phyloP scores from a whole-genome alignment of 2,888 invertebrate species.

The Clunio marinus region DNA sequence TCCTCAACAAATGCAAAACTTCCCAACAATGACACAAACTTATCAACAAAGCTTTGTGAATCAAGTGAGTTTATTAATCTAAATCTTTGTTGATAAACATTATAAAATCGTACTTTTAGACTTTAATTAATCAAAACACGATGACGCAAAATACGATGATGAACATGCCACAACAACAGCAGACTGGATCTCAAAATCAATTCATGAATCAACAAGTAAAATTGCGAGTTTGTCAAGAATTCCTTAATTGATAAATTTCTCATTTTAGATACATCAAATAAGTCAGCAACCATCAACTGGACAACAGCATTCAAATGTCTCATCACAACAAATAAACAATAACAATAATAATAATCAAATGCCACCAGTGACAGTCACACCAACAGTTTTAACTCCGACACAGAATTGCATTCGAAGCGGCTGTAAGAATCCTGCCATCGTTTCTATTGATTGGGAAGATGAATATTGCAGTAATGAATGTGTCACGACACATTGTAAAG shows the following conservation, averaged over 20 bases:
- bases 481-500: slow-evolving; percentile 94
- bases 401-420: slow-evolving; percentile 74
- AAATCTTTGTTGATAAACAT: slow-evolving; percentile 2
- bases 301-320: neutral
- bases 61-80: neutral
- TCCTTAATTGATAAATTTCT: too few relatives aligned
- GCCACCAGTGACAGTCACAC: neutral
- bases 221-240: too few relatives aligned
- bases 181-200: neutral
- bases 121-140: neutral
- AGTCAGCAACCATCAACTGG: neutral
- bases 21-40: neutral
- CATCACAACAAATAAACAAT: slow-evolving; percentile 8
- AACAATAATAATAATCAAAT: slow-evolving; percentile 22
- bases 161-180: slow-evolving; percentile 9
- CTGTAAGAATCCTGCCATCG: slow-evolving; percentile 84
- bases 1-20: slow-evolving; percentile 5
- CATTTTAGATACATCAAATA: neutral
- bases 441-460: slow-evolving; percentile 92
- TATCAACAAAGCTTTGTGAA: slow-evolving; percentile 7
- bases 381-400: neutral
- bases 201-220: slow-evolving; percentile 24
- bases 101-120: neutral
- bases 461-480: slow-evolving; percentile 97
- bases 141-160: neutral